phyloP scores from a whole-genome alignment of 1,140 invertebrate species.

The Vanessa atalanta region DNA sequence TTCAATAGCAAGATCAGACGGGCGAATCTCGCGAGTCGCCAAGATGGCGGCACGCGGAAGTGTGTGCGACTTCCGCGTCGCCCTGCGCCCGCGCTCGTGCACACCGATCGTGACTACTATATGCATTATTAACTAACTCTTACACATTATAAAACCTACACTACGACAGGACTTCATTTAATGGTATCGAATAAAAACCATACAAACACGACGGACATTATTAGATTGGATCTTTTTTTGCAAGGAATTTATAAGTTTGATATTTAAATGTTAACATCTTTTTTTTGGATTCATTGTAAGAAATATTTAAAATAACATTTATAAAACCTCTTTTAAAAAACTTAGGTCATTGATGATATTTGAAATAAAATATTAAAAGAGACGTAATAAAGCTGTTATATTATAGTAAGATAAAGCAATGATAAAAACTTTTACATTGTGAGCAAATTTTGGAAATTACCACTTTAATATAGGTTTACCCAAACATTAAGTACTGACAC shows the following conservation, averaged over 20 bases:
- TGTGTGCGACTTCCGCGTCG: constrained; percentile 76
- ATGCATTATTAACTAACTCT: constrained; percentile 67
- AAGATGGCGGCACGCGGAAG: constrained; percentile 78
- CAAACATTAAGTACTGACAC: too few species aligned
- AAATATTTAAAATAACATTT: neutral
- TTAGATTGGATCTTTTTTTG: neutral
- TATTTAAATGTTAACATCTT: constrained; percentile 25
- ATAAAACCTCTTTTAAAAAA: neutral
- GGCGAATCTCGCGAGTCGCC: constrained; percentile 69
- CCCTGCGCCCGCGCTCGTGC: constrained; percentile 65
- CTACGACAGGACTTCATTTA: constrained; percentile 37
- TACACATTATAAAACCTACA: constrained; percentile 55
- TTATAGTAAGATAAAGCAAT: too few species aligned
- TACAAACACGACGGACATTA: constrained; percentile 1
- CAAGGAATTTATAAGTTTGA: constrained; percentile 9
- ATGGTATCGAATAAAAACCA: constrained; percentile 1
- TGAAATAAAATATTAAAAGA: too few species aligned
- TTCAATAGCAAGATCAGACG: constrained; percentile 53
- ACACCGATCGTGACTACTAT: constrained; percentile 64
- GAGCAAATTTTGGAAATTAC: too few species aligned
- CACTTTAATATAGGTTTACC: too few species aligned
- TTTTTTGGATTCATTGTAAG: neutral
- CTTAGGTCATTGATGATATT: too few species aligned
- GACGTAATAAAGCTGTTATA: too few species aligned
- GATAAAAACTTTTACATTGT: too few species aligned